Evolutionary conservation across 2,888 invertebrate genomes (phyloP).

Genomic region (Cephus rjabovi): DNA sequence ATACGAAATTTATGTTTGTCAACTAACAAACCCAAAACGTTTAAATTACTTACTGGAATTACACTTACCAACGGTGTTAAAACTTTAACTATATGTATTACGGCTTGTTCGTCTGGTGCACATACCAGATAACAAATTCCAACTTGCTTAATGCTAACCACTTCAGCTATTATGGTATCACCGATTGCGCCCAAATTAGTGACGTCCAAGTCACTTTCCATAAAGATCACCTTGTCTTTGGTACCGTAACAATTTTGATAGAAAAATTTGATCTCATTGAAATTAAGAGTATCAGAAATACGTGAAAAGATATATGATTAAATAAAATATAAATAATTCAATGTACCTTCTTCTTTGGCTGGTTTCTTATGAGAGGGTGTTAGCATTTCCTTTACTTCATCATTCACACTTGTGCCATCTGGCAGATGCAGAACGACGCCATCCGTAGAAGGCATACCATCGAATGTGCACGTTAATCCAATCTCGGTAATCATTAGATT

Average conservation of each 20-base stretch:
- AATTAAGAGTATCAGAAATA: not conserved
- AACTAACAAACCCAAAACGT: not conserved
- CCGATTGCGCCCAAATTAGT: conserved; percentile 44
- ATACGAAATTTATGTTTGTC: not conserved
- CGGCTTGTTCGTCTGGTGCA: conserved; percentile 37
- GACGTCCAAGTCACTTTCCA: conserved; percentile 34
- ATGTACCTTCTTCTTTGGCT: conserved; percentile 32
- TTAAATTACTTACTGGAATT: not conserved
- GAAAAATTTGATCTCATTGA: not conserved
- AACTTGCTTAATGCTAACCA: conserved; percentile 22
- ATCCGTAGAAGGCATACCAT: conserved; percentile 36
- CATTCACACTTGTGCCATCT: conserved; percentile 46
- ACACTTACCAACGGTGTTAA: conserved; percentile 30
- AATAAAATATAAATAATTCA: not conserved
- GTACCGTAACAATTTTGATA: not conserved
- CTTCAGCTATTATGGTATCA: conserved; percentile 28
- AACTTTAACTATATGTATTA: conserved; percentile 36
- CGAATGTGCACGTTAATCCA: conserved; percentile 43
- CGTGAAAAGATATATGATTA: not conserved
- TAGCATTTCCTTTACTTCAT: conserved; percentile 41
- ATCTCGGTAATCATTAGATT: conserved; percentile 38
- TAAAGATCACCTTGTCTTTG: conserved; percentile 18
- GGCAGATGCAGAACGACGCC: conserved; percentile 40
- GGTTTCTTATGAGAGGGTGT: conserved; percentile 44
- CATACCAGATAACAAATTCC: conserved; percentile 34